Base-by-base conservation (phyloP, 2,113 vertebrate genomes). In the Seriola rivoliana region DNA sequence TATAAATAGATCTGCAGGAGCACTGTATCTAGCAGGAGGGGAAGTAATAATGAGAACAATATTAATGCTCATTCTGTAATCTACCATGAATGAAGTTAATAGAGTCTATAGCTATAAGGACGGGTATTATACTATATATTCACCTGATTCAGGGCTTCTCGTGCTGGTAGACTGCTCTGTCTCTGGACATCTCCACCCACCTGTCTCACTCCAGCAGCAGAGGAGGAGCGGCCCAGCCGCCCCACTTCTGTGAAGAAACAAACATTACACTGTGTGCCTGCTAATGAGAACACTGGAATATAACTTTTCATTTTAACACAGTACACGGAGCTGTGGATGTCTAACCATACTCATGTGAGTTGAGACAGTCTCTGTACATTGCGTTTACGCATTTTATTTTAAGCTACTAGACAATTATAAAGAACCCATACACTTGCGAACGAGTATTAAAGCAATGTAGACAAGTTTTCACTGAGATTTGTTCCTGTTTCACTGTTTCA, bases 181-280 rank as follows among this genome's bases (percentile, higher is more conserved):
- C 96, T 93, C 58, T 96, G 96, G 48, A 95, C 93, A n/a, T 97
- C 96, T 85, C 94, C 90, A 10, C 90, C 94, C 58, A 95, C 95
- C 78, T 97, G 97, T 69, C 96, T 96, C 77, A 97, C 96, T 77
- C 97, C 97, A 1, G 97, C 97, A 76, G 96, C 96, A 85, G 97
- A 97, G 84, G 97, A 97, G 0, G 97, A 98, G 78, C 97, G 96
- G 60, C 97, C 97, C 86, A 98, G 95, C 81, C 97, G 96, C 86
- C 96, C 96, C 91, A 97, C 95, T 94, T 97, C 97, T 98, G 93
- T 34, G 80, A 82, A 48, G 80, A 90, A 86, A 89, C 82, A 89
- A 80, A 85, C 36, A 80, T 88, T 67, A 89, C 74, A 68, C 67
- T 52, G 48, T 70, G 40, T 67, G 66, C 75, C 82, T 80, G 65